Base-by-base conservation (phyloP, 2,797 vertebrate genomes). In the Pogoniulus pusillus region DNA sequence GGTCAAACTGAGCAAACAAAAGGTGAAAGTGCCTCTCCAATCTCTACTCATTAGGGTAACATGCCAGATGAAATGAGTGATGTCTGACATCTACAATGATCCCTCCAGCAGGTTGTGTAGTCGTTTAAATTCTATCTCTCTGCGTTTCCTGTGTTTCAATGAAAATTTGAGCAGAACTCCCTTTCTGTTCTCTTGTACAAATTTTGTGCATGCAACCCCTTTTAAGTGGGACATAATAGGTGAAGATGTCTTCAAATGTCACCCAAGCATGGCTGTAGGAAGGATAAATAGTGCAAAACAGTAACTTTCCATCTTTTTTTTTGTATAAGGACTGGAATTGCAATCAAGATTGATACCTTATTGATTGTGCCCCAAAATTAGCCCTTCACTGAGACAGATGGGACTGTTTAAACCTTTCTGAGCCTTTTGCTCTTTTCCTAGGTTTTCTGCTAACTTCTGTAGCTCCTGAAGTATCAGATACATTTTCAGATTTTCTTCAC, bases 351-450 rank as follows among this genome's bases (percentile, higher is more conserved):
- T 45, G 68, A 26, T 29, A 30, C 53, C 23, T 65, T 73, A 41
- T 26, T 49, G 39, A 53, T 62, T 0, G 0, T 74, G 41, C 30
- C 47, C 59, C 73, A 41, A 53, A 59, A 80, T 68, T 63, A 83
- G 60, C 35, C 65, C 14, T 60, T 83, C 35, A 4, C 59, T 30
- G 32, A 73, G 66, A 45, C 18, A 41, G 30, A 60, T 34, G 32
- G 63, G 32, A 23, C 63, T 78, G 49, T 68, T 79, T 54, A 71
- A 63, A 77, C 49, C 58, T 43, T n/a, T 34, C 23, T 19, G 30
- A 92, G 79, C n/a, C 41, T 69, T 85, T 63, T 87, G 16, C 65
- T 85, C 47, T 57, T 78, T 58, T 71, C 29, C 13, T 59, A 88
- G 55, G 43, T 68, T 79, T 35, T 68, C 55, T 55, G 53, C 75